Base-by-base conservation (phyloP, 2,888 invertebrate genomes). In the Drosophila tripunctata region DNA sequence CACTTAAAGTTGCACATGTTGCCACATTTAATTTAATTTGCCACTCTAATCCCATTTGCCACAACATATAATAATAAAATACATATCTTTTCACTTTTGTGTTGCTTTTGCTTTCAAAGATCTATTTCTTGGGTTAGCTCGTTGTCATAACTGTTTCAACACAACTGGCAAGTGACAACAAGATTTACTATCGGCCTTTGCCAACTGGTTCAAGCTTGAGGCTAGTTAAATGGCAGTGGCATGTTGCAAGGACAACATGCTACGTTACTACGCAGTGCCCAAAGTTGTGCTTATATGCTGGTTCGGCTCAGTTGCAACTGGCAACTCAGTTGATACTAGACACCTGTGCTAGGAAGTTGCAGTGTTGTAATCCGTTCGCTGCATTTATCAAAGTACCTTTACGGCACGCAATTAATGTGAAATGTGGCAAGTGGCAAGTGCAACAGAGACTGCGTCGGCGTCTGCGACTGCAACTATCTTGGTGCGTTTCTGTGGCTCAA, bases 401-500 rank as follows among this genome's bases (percentile, higher is more conserved):
- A 63, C 68, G 51, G 62, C 60, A 73, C 22, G 66, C 69, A 84
- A 84, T 82, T 84, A 82, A 84, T 73, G 64, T 52, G 33, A 64
- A 67, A 67, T 57, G 66, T 67, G 51, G 57, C 64, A 57, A 50
- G 40, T 31, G 48, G 48, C 45, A 31, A 22, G 17, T 30, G 35
- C 33, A 17, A 14, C 35, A 36, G 35, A 7, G 12, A 38, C 55
- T 35, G 35, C 33, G 19, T 12, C 12, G 24, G 12, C 41, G 14
- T 51, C 27, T 17, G 6, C 17, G n/a, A n/a, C n/a, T n/a, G n/a
- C n/a, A n/a, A 5, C 36, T 4, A 24, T 7, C 8, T n/a, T n/a
- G n/a, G n/a, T 51, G 56, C 41, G 80, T 43, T 54, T 33, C 43
- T 41, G 47, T 30, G 48, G 55, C 31, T 36, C 36, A 30, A 19